These are phyloP conservation scores for Armadillidium nasatum DNA, from an alignment of 1,140 invertebrate species.

Conservation along the genomic window DNA sequence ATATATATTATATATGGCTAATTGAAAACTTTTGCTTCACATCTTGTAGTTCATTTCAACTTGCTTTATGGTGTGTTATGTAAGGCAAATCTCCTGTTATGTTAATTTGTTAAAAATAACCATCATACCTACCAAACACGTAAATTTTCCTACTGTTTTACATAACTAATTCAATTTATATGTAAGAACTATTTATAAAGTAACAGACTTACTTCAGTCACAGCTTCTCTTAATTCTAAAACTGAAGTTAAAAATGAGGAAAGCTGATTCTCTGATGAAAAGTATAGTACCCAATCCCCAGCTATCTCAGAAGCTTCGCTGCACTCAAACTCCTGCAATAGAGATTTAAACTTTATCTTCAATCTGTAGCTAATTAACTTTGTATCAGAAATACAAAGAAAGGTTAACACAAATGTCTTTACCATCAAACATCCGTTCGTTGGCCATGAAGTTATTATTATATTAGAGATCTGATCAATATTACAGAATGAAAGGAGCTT, in stretches of 20 bases:
- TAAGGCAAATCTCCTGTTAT: no score
- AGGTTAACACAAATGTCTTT: neutral
- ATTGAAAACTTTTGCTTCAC: no score
- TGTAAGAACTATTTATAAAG: neutral
- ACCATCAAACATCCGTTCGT: neutral
- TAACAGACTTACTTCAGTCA: neutral
- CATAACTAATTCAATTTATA: no score
- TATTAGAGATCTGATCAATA: neutral
- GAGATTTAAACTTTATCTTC: no score
- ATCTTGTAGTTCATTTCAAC: no score
- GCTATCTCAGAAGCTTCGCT: neutral
- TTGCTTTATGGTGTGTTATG: no score
- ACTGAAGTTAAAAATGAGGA: conserved; percentile 1
- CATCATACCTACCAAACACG: no score
- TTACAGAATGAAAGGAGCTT: neutral
- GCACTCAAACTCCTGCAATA: neutral
- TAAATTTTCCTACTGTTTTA: no score
- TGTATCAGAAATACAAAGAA: neutral
- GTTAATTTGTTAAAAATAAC: no score
- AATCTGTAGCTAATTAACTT: neutral
- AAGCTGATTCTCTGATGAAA: neutral
- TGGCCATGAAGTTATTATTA: neutral
- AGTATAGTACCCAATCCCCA: neutral
- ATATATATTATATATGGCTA: no score
- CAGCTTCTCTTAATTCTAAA: neutral